These are phyloP conservation scores for Geophilus truncorum DNA, from an alignment of 2,888 invertebrate genomes.

Conservation along the genomic window DNA sequence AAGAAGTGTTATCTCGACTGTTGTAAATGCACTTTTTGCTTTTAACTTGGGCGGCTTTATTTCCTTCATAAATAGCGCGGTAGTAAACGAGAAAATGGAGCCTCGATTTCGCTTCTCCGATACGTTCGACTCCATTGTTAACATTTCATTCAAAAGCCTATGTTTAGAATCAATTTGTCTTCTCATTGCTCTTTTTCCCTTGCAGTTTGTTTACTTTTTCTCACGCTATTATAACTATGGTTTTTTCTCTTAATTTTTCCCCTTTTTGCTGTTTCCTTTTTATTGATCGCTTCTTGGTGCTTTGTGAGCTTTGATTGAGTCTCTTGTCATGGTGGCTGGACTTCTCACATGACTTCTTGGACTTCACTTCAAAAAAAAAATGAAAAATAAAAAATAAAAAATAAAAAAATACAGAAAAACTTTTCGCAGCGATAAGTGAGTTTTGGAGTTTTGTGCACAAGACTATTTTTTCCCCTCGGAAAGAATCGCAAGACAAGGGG, in stretches of 20 bases:
- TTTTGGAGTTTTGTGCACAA: background rate
- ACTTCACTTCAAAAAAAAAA: background rate
- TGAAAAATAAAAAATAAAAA: background rate
- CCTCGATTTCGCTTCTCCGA: background rate
- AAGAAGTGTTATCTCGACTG: constrained; percentile 21
- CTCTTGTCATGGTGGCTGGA: constrained; percentile 27
- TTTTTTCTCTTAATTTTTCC: constrained; percentile 18
- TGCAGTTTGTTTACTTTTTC: background rate
- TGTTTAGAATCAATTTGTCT: background rate
- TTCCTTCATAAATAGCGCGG: background rate
- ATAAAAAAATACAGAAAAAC: background rate
- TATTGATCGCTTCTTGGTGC: constrained; percentile 16
- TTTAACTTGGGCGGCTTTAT: constrained; percentile 1
- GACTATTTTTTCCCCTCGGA: background rate
- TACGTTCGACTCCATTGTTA: background rate
- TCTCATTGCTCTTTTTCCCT: background rate
- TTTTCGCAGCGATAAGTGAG: background rate
- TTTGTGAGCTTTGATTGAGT: constrained; percentile 22
- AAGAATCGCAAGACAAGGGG: background rate
- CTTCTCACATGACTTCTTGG: constrained; percentile 10
- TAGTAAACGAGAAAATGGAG: background rate
- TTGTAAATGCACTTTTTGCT: background rate
- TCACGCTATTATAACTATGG: background rate
- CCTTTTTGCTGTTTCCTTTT: constrained; percentile 7
- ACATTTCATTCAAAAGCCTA: background rate